Percentiles rank a stretch among this genome's conserved stretches.
Evolutionary conservation across 2,797 vertebrate species (phyloP).

Genomic region (Brachymystax lenok): DNA sequence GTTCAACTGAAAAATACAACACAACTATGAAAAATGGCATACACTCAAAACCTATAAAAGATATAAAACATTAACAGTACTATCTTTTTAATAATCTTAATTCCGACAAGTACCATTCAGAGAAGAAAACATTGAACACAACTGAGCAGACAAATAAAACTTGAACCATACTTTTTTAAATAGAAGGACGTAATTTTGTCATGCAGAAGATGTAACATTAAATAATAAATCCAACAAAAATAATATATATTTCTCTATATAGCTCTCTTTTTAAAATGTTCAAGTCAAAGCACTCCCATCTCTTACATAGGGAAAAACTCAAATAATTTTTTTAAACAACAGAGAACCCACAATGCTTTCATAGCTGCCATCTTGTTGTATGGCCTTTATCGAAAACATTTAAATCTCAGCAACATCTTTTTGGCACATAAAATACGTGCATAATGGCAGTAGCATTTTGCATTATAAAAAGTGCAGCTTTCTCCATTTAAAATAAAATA

Average conservation of each 20-base stretch:
- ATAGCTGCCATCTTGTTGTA: slow-evolving; percentile 86
- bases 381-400: slow-evolving; percentile 84
- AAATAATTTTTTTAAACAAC: slow-evolving; percentile 57
- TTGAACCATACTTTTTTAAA: slow-evolving; percentile 85
- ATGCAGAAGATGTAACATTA: slow-evolving; percentile 97
- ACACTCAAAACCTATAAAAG: slow-evolving; percentile 81
- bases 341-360: slow-evolving; percentile 82
- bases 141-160: slow-evolving; percentile 88
- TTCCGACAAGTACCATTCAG: slow-evolving; percentile 92
- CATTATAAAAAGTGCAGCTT: slow-evolving; percentile 70
- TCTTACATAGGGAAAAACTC: slow-evolving; percentile 79
- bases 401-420: slow-evolving; percentile 78
- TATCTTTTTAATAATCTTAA: slow-evolving; percentile 79
- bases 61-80: slow-evolving; percentile 83
- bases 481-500: slow-evolving; percentile 47
- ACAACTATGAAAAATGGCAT: slow-evolving; percentile 85
- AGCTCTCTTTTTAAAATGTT: slow-evolving; percentile 81
- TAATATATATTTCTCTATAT: slow-evolving; percentile 79
- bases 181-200: slow-evolving; percentile 85
- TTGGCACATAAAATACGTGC: slow-evolving; percentile 90
- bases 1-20: slow-evolving; percentile 87
- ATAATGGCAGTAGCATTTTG: slow-evolving; percentile 76
- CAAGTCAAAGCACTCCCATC: slow-evolving; percentile 93
- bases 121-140: slow-evolving; percentile 86
- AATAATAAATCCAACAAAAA: slow-evolving; percentile 96